Percentiles rank a stretch among this genome's conserved stretches.
These are phyloP conservation scores for Acanthurus tractus DNA, from an alignment of 2,797 vertebrate species.

Conservation along the genomic window DNA sequence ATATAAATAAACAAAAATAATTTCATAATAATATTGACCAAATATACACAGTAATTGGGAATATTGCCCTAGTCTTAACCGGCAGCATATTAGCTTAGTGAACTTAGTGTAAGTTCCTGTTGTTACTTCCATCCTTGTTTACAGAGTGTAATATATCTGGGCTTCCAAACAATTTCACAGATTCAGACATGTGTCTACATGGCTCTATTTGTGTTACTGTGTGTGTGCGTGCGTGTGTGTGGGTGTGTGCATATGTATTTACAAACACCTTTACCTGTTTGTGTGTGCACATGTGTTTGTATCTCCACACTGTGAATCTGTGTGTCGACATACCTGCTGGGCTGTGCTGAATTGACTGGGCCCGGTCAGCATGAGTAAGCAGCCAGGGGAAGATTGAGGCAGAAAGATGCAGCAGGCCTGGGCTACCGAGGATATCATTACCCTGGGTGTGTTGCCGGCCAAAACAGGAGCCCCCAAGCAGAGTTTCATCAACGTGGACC, in stretches of 20 bases:
- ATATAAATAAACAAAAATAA: too few relatives aligned
- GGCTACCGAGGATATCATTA: slow-evolving; percentile 79
- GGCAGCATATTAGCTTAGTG: slow-evolving; percentile 2
- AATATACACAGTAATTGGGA: neutral
- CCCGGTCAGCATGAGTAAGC: slow-evolving; percentile 73
- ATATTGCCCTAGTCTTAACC: neutral
- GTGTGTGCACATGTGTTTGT: slow-evolving; percentile 29
- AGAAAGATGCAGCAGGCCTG: slow-evolving; percentile 57
- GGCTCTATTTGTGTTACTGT: neutral
- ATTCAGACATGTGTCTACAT: neutral
- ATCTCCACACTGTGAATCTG: slow-evolving; percentile 25
- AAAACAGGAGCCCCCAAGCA: slow-evolving; percentile 76
- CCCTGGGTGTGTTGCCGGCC: slow-evolving; percentile 59
- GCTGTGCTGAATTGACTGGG: slow-evolving; percentile 71
- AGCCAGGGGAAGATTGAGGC: slow-evolving; percentile 77
- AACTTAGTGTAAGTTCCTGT: neutral
- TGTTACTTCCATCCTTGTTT: slow-evolving; percentile 11
- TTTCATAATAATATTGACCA: too few relatives aligned
- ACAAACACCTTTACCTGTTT: too few relatives aligned
- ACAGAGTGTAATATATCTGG: slow-evolving; percentile 9
- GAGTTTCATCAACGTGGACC: slow-evolving; percentile 92
- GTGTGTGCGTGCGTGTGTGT: slow-evolving; percentile 11
- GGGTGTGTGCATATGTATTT: neutral
- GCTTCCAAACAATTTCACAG: slow-evolving; percentile 26
- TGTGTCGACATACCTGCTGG: slow-evolving; percentile 65